Base-by-base conservation (phyloP, 2,113 vertebrate species). In the Machaerirhynchus nigripectus region DNA sequence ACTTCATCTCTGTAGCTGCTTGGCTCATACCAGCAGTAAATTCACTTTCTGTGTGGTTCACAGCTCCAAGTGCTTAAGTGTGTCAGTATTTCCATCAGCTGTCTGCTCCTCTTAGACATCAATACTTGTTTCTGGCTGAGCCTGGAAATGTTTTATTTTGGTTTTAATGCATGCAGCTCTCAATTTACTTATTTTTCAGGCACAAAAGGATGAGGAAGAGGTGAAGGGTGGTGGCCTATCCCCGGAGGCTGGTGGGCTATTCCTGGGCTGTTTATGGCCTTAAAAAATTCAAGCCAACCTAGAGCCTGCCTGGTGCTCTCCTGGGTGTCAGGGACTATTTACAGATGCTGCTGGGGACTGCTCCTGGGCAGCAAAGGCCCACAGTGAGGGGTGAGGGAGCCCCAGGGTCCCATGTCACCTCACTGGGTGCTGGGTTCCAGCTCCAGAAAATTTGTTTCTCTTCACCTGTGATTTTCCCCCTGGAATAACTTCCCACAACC, bases 1-100 rank as follows among this genome's bases (percentile, higher is more conserved):
- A 95, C 84, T 95, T 93, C 75, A 93, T 91, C 91, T 93, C 84
- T 1, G 1, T 87, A 65, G 71, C 90, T 84, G 63, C 75, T 90
- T 96, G 95, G 89, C 91, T 95, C 94, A 84, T 88, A 85, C 56
- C 79, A 86, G 84, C 15, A 6, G 90, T 91, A 96, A 59, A 96
- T 63, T 95, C 93, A 88, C 92, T 91, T 88, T 89, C 81, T 86
- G 87, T 70, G 87, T 85, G 71, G 82, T 67, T 94, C 11, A 2
- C 76, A 80, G 84, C 76, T 91, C 82, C 90, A 93, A 83, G 59
- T 63, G 20, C 78, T 93, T 83, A 87, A 94, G 70, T 28, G 39
- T 93, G 89, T 84, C 81, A 89, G 87, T 93, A 85, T 94, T 96
- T 96, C 94, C 96, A 97, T 95, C 93, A 93, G 87, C 83, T 69